These are phyloP conservation scores for Margarornis squamiger DNA, from an alignment of 2,797 vertebrate genomes.

Conservation along the genomic window DNA sequence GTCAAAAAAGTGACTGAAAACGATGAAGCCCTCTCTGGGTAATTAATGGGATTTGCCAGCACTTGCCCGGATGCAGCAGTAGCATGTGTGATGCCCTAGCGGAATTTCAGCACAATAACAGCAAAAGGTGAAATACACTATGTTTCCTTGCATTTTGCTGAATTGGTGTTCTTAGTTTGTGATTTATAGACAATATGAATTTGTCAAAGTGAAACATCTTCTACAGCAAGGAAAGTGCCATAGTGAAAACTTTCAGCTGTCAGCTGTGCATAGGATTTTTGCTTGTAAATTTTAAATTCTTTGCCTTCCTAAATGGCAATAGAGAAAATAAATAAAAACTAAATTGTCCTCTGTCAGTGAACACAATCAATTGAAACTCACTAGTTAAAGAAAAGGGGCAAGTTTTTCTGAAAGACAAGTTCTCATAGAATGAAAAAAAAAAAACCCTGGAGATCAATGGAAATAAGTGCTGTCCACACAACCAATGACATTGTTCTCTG, in stretches of 20 bases:
- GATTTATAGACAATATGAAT: not conserved
- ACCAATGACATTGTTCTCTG: not conserved
- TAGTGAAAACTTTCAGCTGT: not conserved
- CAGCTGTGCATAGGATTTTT: not conserved
- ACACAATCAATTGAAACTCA: not conserved
- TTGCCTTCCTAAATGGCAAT: not conserved
- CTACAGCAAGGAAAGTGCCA: not conserved
- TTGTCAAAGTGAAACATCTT: not conserved
- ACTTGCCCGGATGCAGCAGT: not conserved
- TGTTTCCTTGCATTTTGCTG: not conserved
- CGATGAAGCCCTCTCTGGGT: not conserved
- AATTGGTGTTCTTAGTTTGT: not conserved
- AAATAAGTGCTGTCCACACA: not conserved
- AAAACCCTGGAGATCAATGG: not conserved
- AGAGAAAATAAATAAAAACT: not conserved
- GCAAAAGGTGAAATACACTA: not conserved
- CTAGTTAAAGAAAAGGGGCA: not conserved
- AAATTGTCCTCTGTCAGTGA: not conserved
- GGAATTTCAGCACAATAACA: not conserved
- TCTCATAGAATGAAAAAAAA: not conserved
- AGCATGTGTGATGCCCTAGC: not conserved
- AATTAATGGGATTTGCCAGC: not conserved
- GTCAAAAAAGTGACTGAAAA: not conserved
- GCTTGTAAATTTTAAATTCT: not conserved
- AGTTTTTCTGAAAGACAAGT: not conserved